These are phyloP conservation scores for Bungarus multicinctus DNA, from an alignment of 2,113 vertebrate species.

Conservation along the genomic window DNA sequence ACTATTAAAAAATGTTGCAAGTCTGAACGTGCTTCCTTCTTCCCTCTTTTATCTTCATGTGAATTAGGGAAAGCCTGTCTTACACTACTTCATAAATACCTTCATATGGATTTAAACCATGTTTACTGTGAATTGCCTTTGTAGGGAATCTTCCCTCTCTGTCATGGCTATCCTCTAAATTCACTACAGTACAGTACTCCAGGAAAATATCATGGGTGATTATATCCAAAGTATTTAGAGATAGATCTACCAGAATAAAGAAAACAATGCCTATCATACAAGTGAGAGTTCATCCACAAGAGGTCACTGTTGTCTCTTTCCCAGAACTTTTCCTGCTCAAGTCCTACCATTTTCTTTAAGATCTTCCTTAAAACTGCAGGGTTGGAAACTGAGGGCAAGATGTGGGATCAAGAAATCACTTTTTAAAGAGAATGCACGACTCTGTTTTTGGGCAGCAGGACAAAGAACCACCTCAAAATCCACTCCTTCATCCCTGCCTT, in stretches of 20 bases:
- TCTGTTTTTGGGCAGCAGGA: background rate
- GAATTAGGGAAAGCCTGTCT: background rate
- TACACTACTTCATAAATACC: background rate
- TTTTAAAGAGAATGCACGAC: background rate
- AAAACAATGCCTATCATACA: background rate
- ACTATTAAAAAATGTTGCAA: background rate
- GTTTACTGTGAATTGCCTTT: background rate
- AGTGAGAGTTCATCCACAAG: background rate
- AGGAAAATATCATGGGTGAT: background rate
- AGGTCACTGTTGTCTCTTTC: background rate
- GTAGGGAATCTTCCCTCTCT: background rate
- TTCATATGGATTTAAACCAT: background rate
- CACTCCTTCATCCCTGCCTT: background rate
- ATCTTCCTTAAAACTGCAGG: background rate
- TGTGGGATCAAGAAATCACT: background rate
- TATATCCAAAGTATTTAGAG: background rate
- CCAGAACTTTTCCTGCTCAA: background rate
- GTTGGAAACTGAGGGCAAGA: background rate
- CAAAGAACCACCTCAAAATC: background rate
- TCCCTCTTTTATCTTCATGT: background rate
- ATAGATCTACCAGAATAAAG: background rate
- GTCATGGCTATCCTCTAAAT: background rate
- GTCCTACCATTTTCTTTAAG: background rate
- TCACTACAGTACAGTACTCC: background rate
- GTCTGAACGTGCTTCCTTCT: background rate